Percentiles rank a stretch among this genome's conserved stretches.
phyloP scores from a whole-genome alignment of 2,113 vertebrate species.

The Proterorhinus semilunaris region DNA sequence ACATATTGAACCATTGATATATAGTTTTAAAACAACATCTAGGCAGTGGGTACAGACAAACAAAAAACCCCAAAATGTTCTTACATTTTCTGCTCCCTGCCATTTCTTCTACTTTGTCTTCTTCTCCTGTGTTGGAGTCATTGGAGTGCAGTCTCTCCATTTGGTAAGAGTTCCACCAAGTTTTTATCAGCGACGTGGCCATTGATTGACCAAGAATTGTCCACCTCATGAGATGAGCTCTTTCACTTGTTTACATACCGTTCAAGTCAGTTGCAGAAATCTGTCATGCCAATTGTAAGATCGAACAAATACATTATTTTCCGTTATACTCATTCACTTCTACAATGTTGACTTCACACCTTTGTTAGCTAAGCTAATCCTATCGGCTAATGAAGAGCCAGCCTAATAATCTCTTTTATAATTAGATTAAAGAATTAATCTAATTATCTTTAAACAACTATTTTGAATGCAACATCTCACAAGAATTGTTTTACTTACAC shows the following conservation, averaged over 20 bases:
- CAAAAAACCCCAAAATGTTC: conserved; percentile 11
- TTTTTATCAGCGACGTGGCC: conserved; percentile 39
- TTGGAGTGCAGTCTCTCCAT: conserved; percentile 50
- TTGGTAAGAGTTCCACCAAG: conserved; percentile 35
- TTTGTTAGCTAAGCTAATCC: no score
- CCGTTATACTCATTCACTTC: no score
- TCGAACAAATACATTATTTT: no score
- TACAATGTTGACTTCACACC: no score
- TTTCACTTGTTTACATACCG: not conserved
- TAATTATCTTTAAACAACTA: no score
- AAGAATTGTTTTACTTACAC: not conserved
- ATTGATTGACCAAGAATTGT: not conserved
- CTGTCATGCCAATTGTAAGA: no score
- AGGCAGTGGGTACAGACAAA: not conserved
- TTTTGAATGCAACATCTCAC: not conserved
- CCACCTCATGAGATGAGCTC: conserved; percentile 10
- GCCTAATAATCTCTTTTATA: not conserved
- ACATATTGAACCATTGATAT: not conserved
- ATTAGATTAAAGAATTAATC: no score
- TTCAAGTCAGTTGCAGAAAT: not conserved
- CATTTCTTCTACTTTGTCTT: conserved; percentile 56
- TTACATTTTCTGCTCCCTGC: conserved; percentile 65
- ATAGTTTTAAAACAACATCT: no score
- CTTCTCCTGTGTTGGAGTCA: conserved; percentile 51
- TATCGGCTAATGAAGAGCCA: no score